Evolutionary conservation across 2,113 vertebrate genomes (phyloP), one percentile per base, ranked within the genome.

Genomic region (Macquaria ambigua): DNA sequence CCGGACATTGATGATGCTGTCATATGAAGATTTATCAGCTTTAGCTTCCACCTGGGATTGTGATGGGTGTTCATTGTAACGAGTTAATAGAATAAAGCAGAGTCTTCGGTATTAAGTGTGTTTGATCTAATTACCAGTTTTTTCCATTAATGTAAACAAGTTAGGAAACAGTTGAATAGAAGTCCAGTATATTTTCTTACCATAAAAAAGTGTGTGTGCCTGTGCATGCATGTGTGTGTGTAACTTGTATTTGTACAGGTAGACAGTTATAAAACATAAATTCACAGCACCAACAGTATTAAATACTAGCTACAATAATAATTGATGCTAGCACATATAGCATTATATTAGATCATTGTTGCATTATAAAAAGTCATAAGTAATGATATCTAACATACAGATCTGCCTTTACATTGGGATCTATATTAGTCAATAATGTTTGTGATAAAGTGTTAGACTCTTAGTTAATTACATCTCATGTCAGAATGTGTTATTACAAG

Each of bases 21-120:
- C 77, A 39, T 34, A 79, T 81, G 31, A 74, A 79, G 82, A 87
- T 85, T 53, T 77, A 83, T 80, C 74, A 85, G 28, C 8, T 67
- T 21, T 14, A 14, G 67, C 66, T 1, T 70, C 64, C 84, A 77
- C 55, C 50, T 80, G 80, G 61, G 63, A 79, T 50, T 18, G 3
- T 48, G 41, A 73, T 8, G 16, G 25, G 15, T 28, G 62, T 25
- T 56, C 25, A 39, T 55, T 9, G 15, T 55, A 34, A 59, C 50
- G 5, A 39, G 21, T 23, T n/a, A 23, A 62, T 10, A 70, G 3
- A 12, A 46, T 71, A 59, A 82, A 59, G 41, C 7, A 11, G 6
- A 15, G 59, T 67, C 11, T 62, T 72, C 2, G 4, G 9, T 52
- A 25, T 18, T 43, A 81, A 61, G 15, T 37, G 41, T 28, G 43